Evolutionary conservation across 2,113 vertebrate species (phyloP).

Genomic region (Charina bottae): DNA sequence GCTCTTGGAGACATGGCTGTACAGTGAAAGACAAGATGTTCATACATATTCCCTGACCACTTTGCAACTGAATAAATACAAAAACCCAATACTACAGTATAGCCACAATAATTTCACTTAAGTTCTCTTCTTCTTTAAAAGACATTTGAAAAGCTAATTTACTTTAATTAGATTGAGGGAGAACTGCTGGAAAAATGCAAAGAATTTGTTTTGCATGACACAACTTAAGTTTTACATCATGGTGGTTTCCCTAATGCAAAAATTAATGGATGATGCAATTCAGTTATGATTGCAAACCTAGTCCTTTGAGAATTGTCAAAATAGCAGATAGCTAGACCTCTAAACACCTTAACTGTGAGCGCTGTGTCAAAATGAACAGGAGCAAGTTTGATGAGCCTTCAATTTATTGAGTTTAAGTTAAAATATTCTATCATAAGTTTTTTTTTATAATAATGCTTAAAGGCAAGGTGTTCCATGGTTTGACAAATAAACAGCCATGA

Average conservation of each 20-base stretch:
- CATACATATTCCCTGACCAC: neutral
- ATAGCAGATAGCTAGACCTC: neutral
- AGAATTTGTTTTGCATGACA: neutral
- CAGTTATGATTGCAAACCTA: neutral
- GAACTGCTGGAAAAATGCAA: neutral
- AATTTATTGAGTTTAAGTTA: neutral
- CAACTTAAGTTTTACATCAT: neutral
- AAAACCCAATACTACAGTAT: neutral
- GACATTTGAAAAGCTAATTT: neutral
- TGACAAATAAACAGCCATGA: neutral
- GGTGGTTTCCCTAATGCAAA: neutral
- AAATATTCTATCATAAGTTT: neutral
- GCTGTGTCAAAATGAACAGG: neutral
- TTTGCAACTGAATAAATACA: neutral
- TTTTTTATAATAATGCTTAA: neutral
- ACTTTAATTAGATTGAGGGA: neutral
- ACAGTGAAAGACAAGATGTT: neutral
- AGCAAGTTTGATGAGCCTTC: neutral
- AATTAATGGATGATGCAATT: neutral
- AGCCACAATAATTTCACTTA: neutral
- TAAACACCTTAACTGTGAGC: neutral
- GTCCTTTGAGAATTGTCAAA: neutral
- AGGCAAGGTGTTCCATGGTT: neutral
- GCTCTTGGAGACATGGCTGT: neutral
- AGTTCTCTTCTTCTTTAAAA: neutral